Evolutionary conservation across 2,797 vertebrate species (phyloP).

Genomic region (Setipinna tenuifilis): DNA sequence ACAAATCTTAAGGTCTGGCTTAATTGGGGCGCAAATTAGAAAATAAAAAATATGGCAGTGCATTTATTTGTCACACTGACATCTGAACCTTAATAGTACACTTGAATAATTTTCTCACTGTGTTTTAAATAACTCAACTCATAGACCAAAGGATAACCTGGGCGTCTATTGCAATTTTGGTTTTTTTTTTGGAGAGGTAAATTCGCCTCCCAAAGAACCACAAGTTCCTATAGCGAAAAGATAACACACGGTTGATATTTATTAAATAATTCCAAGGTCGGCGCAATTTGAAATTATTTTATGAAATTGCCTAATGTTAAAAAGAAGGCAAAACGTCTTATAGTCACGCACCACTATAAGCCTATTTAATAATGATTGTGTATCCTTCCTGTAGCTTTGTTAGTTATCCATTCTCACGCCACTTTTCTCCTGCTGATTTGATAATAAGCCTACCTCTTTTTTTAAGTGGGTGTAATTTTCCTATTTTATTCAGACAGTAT

Average conservation of each 20-base stretch:
- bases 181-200: too few relatives aligned
- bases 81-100: not conserved
- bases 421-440: slow-evolving; percentile 21
- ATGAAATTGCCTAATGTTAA: not conserved
- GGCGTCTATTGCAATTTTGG: not conserved
- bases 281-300: not conserved
- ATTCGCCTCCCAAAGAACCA: not conserved
- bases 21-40: not conserved
- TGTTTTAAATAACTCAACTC: not conserved
- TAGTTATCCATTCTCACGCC: not conserved
- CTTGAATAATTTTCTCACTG: too few relatives aligned
- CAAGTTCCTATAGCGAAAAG: not conserved
- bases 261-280: not conserved
- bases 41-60: not conserved
- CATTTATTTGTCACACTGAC: not conserved
- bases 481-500: not conserved
- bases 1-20: not conserved
- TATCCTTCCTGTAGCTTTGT: not conserved
- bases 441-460: not conserved
- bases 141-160: not conserved
- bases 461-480: not conserved
- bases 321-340: not conserved
- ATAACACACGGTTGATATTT: not conserved
- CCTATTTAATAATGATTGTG: not conserved
- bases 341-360: not conserved